A percentile compares a stretch with the other conserved stretches of the same genome.
Evolutionary conservation across 2,113 vertebrate species (phyloP).

Genomic region (Suncus etruscus): DNA sequence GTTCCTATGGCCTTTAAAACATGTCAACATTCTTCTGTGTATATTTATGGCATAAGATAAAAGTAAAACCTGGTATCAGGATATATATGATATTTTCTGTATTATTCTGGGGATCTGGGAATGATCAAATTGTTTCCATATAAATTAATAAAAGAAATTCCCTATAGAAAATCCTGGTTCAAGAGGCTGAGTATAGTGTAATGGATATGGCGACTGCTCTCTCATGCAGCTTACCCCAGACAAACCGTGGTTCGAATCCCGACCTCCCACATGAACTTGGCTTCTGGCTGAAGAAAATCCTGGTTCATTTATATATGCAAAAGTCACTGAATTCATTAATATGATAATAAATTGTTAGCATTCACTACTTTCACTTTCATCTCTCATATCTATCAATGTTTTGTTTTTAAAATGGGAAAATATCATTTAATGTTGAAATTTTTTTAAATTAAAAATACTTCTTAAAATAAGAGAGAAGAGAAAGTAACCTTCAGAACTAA

Average conservation of each 20-base stretch:
- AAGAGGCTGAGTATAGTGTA: too few relatives aligned
- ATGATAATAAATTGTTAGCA: slow-evolving; percentile 24
- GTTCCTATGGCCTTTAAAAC: slow-evolving; percentile 53
- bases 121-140: too few relatives aligned
- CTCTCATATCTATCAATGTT: neutral
- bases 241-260: too few relatives aligned
- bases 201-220: too few relatives aligned
- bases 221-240: too few relatives aligned
- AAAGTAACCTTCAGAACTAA: slow-evolving; percentile 38
- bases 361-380: neutral
- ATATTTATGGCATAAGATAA: slow-evolving; percentile 32
- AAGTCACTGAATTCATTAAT: slow-evolving; percentile 48
- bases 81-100: neutral
- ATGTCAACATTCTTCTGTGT: neutral
- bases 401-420: neutral
- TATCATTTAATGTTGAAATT: neutral
- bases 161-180: slow-evolving; percentile 18
- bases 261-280: too few relatives aligned
- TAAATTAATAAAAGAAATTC: too few relatives aligned
- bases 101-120: too few relatives aligned
- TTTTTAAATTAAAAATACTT: slow-evolving; percentile 52
- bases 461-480: slow-evolving; percentile 21
- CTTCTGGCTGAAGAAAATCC: too few relatives aligned
- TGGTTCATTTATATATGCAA: slow-evolving; percentile 19
- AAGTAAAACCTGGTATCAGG: slow-evolving; percentile 48